phyloP scores from a whole-genome alignment of 2,113 vertebrate species.

The Gadus chalcogrammus region DNA sequence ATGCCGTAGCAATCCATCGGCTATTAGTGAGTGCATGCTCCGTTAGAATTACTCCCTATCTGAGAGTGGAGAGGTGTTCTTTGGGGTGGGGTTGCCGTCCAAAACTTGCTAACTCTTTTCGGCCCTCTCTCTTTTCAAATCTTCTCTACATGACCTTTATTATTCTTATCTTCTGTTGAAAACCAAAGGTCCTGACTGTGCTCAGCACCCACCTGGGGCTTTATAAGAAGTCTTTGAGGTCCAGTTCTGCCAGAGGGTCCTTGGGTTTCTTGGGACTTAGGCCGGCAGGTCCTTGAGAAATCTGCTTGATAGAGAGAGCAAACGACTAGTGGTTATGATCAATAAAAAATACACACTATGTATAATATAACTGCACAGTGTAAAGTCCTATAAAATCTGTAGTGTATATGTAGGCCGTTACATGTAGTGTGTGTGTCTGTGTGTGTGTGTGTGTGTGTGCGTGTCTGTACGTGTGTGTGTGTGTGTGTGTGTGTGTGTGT shows the following conservation, averaged over 20 bases:
- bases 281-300: slow-evolving; percentile 90
- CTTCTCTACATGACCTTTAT: too few species aligned
- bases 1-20: too few species aligned
- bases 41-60: too few species aligned
- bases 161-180: too few species aligned
- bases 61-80: too few species aligned
- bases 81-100: too few species aligned
- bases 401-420: too few species aligned
- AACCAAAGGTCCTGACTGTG: not conserved
- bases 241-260: slow-evolving; percentile 97
- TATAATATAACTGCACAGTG: not conserved
- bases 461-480: not conserved
- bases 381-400: not conserved
- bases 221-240: slow-evolving; percentile 99
- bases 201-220: slow-evolving; percentile 60
- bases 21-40: not conserved
- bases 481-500: not conserved
- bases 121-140: too few species aligned
- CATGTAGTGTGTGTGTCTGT: not conserved
- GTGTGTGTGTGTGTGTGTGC: slow-evolving; percentile 4
- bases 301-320: slow-evolving; percentile 67
- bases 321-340: not conserved
- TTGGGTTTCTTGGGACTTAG: slow-evolving; percentile 99
- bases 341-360: too few species aligned
- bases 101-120: too few species aligned